Evolutionary conservation across 2,113 vertebrate genomes (phyloP), one percentile per base, ranked within the genome.

Genomic region (Rhinoderma darwinii): DNA sequence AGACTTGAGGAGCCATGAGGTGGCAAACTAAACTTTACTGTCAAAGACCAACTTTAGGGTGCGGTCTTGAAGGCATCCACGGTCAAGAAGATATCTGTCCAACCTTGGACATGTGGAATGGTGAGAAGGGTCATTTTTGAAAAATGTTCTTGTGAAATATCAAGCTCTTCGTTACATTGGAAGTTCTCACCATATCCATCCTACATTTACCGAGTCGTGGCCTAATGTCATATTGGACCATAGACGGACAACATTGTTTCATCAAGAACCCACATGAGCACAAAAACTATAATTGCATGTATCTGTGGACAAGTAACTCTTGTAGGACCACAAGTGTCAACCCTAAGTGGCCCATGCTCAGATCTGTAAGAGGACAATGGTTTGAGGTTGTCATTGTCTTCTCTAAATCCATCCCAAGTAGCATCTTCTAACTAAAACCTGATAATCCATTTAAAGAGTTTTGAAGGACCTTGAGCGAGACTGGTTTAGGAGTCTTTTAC

Each of bases 381-480:
- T 37, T 37, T 70, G 18, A 7, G 32, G 35, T 20, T 37, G 68
- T 39, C 18, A 22, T 41, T 14, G 10, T 74, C 72, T 74, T 5
- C 39, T 74, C 72, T 14, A 74, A 43, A 74, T 43, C 20, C 72
- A 74, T 32, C 39, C 30, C 68, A 35, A 72, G 35, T 4, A 32
- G 41, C 15, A 51, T 50, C 6, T 20, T 51, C 8, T 32, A 32
- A 4, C 17, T 66, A 75, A 82, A 89, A 88, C 84, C 88, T 91
- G 90, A 90, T 91, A 91, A 90, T 89, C 90, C 88, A 90, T 89
- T 92, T 89, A 87, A 56, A 89, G 87, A 90, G 90, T 91, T 91
- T 90, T 91, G 88, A 79, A 88, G 83, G 90, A 89, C 27, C 59
- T 84, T 44, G 59, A 63, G 37, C 79, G 89, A 39, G 86, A 61